Conservation (phyloP, 2,888 invertebrate species). For the Hemaris fuciformis region DNA sequence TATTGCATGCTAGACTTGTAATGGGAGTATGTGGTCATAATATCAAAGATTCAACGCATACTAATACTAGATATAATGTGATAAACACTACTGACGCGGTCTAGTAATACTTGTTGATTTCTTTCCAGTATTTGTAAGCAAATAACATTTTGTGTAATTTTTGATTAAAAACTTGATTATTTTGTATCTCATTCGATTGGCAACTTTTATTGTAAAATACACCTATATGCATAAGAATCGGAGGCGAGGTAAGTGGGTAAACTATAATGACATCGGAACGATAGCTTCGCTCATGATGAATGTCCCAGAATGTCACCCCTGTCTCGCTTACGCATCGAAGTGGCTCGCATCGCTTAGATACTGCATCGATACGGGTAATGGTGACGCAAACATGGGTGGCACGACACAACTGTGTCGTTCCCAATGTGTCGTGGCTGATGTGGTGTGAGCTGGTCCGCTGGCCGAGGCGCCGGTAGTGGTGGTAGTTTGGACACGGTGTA, state of each 20-base stretch:
- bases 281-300: constrained; percentile 44
- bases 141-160: constrained; percentile 33
- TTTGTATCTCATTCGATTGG: constrained; percentile 12
- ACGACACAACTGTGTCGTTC: neutral
- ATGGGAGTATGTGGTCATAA: constrained; percentile 82
- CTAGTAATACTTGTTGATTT: constrained; percentile 47
- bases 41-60: constrained; percentile 70
- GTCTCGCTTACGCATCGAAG: constrained; percentile 54
- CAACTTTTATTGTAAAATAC: constrained; percentile 10
- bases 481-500: neutral
- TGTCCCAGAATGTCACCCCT: constrained; percentile 41
- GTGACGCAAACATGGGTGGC: neutral
- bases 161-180: constrained; percentile 13
- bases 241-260: constrained; percentile 45
- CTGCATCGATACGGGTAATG: neutral
- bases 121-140: constrained; percentile 29
- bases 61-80: constrained; percentile 38
- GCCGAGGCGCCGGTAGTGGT: neutral
- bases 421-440: neutral
- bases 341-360: constrained; percentile 22
- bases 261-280: constrained; percentile 21
- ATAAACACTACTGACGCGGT: constrained; percentile 27
- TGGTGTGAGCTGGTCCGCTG: neutral
- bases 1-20: constrained; percentile 70
- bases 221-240: constrained; percentile 16